phyloP scores from a whole-genome alignment of 2,113 vertebrate species.

The Spea bombifrons region DNA sequence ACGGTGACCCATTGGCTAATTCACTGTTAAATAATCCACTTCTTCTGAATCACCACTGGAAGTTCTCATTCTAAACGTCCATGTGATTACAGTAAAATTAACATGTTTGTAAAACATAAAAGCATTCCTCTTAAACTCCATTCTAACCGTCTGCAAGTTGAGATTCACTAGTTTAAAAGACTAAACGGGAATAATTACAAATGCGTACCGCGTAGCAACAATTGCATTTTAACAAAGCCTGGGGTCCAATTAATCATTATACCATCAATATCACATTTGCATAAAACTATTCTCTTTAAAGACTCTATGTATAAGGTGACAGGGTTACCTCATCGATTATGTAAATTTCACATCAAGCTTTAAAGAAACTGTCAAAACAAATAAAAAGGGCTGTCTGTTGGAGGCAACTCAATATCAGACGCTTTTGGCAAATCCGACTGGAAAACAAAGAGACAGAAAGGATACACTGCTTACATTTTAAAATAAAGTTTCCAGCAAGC shows the following conservation, averaged over 20 bases:
- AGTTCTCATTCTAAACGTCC: not conserved
- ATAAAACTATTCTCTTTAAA: conserved; percentile 96
- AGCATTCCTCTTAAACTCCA: conserved; percentile 48
- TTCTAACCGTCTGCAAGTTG: conserved; percentile 67
- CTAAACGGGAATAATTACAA: conserved; percentile 81
- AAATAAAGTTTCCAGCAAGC: conserved; percentile 32
- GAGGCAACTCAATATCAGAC: conserved; percentile 68
- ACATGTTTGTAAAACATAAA: not conserved
- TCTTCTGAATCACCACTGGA: no score
- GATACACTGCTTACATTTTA: conserved; percentile 37
- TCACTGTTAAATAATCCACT: no score
- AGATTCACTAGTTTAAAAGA: conserved; percentile 82
- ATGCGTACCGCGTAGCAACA: conserved; percentile 85
- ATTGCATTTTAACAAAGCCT: conserved; percentile 93
- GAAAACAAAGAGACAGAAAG: conserved; percentile 49
- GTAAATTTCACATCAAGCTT: conserved; percentile 87
- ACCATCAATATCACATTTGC: conserved; percentile 94
- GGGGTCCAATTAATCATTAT: conserved; percentile 93
- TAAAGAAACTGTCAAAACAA: conserved; percentile 81
- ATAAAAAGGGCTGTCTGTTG: conserved; percentile 77
- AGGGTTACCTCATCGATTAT: conserved; percentile 96
- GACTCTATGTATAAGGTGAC: conserved; percentile 89
- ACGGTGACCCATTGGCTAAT: no score
- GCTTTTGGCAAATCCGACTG: conserved; percentile 56
- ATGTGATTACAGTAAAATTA: not conserved